A percentile compares a stretch with the other conserved stretches of the same genome.
Evolutionary conservation across 2,888 invertebrate species (phyloP).

Genomic region (Scaptomyza cyrtandrae): DNA sequence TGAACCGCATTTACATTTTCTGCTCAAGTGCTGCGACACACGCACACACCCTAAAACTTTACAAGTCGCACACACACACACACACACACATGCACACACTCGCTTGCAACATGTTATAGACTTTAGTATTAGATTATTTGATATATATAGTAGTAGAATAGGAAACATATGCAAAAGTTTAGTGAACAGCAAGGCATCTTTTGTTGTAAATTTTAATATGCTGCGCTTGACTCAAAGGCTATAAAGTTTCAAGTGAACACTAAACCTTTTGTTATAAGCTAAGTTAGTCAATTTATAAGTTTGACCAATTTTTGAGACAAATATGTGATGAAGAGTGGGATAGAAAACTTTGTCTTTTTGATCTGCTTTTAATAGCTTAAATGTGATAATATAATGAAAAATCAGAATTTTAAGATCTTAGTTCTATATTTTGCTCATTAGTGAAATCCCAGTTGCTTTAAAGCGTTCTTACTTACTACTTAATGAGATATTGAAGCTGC

Average conservation of each 20-base stretch:
- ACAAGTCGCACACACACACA: conserved; percentile 4
- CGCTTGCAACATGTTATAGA: conserved; percentile 2
- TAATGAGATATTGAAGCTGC: not conserved
- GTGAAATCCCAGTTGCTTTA: not conserved
- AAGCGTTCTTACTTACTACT: not conserved
- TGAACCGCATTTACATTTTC: conserved; percentile 55
- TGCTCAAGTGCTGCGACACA: conserved; percentile 38
- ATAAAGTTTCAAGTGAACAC: not conserved
- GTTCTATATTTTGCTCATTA: not conserved
- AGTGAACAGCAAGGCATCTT: not conserved
- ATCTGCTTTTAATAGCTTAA: not conserved
- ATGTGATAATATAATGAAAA: no score
- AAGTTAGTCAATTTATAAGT: not conserved
- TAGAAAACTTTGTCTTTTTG: not conserved
- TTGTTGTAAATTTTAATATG: not conserved
- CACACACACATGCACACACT: not conserved
- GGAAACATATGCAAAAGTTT: not conserved
- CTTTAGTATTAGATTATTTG: not conserved
- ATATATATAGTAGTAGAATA: not conserved
- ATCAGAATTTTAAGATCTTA: no score
- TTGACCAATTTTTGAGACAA: not conserved
- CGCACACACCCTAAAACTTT: conserved; percentile 9
- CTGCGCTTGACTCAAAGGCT: not conserved
- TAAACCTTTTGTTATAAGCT: not conserved
- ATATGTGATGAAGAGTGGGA: not conserved